Conservation (phyloP, 1,140 invertebrate genomes). For the Nasonia vitripennis region DNA sequence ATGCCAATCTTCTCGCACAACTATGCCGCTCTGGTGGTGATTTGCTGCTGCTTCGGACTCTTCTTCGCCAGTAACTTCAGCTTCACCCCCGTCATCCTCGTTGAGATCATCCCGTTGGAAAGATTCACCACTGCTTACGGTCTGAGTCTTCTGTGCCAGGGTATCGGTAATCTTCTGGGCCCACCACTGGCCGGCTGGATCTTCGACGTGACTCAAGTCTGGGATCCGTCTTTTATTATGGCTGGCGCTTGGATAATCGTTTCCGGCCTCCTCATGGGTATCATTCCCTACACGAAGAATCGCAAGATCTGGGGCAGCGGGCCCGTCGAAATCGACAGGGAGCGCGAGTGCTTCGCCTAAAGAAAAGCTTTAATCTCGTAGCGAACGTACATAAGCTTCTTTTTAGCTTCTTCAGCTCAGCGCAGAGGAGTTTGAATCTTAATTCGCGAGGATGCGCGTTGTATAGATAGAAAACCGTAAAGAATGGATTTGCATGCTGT, state of each 20-base stretch:
- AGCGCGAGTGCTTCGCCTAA: conserved; percentile 51
- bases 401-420: no score
- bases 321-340: conserved; percentile 78
- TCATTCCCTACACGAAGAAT: conserved; percentile 81
- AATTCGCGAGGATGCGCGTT: no score
- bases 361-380: no score
- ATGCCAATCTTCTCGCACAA: conserved; percentile 83
- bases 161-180: conserved; percentile 82
- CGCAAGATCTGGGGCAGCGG: conserved; percentile 79
- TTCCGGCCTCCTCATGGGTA: conserved; percentile 83
- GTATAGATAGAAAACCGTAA: no score
- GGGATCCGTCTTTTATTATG: conserved; percentile 85
- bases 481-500: no score
- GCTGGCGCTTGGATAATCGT: conserved; percentile 85
- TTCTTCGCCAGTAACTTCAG: conserved; percentile 92
- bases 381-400: no score
- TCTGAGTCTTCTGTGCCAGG: conserved; percentile 89
- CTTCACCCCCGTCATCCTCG: conserved; percentile 90
- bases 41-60: conserved; percentile 84
- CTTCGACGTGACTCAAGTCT: conserved; percentile 82
- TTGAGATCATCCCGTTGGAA: conserved; percentile 86
- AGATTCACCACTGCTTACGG: conserved; percentile 93
- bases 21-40: conserved; percentile 77
- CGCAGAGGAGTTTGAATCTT: no score
- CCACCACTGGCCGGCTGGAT: conserved; percentile 82